phyloP scores from a whole-genome alignment of 2,797 vertebrate genomes.

The Antrozous pallidus region DNA sequence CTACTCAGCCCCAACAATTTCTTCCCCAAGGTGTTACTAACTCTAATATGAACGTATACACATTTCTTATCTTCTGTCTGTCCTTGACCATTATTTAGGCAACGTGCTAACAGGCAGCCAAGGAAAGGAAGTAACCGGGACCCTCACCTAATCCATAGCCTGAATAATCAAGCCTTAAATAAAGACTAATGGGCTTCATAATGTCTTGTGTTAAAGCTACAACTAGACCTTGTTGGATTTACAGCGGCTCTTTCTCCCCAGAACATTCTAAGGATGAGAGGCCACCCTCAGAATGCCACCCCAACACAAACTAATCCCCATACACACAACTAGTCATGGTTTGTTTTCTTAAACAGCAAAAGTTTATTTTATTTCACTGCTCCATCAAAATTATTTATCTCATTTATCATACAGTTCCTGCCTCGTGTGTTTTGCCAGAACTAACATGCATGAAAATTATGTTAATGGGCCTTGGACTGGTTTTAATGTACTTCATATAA shows the following conservation, averaged over 20 bases:
- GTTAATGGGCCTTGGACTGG: slow-evolving; percentile 70
- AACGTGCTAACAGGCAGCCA: background rate
- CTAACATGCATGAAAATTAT: slow-evolving; percentile 77
- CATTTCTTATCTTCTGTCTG: background rate
- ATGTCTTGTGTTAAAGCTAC: slow-evolving; percentile 14
- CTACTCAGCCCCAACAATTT: background rate
- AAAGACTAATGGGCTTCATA: background rate
- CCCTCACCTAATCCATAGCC: background rate
- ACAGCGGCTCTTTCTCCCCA: slow-evolving; percentile 23
- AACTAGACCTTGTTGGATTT: background rate
- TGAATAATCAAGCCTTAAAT: background rate
- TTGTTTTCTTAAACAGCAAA: slow-evolving; percentile 72
- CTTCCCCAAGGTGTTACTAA: background rate
- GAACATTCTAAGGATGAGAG: slow-evolving; percentile 25
- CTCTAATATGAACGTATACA: background rate
- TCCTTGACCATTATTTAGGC: background rate
- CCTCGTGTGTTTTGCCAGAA: slow-evolving; percentile 68
- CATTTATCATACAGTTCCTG: slow-evolving; percentile 77
- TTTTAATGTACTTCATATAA: slow-evolving; percentile 74
- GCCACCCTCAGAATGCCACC: slow-evolving; percentile 69
- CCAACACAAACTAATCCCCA: slow-evolving; percentile 27
- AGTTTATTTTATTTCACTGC: slow-evolving; percentile 73
- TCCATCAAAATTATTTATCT: slow-evolving; percentile 77
- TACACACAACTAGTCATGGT: slow-evolving; percentile 42
- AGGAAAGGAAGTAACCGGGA: background rate